Evolutionary conservation across 2,113 vertebrate genomes (phyloP).

Genomic region (Antigone vipio): DNA sequence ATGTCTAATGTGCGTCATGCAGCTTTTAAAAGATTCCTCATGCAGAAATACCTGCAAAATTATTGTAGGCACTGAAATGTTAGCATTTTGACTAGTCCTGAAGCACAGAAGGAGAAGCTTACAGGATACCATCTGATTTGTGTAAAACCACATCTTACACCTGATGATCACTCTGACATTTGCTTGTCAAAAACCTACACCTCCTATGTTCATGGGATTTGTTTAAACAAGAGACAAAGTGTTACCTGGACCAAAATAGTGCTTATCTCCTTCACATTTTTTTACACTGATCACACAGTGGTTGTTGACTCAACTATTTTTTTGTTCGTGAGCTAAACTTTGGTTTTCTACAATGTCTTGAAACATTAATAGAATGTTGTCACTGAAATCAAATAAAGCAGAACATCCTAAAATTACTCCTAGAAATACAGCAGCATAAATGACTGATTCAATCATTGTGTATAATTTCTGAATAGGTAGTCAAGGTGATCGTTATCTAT

Average conservation of each 20-base stretch:
- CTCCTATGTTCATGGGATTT: not conserved
- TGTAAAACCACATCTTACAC: not conserved
- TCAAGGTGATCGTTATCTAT: not conserved
- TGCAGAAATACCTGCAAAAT: not conserved
- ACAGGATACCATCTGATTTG: not conserved
- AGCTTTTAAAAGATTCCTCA: not conserved
- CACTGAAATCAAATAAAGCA: not conserved
- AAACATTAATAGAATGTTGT: not conserved
- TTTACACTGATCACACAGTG: not conserved
- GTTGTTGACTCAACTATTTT: not conserved
- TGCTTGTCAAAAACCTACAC: not conserved
- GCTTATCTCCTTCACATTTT: not conserved
- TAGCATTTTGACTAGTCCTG: not conserved
- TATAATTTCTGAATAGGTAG: not conserved
- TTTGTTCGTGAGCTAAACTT: not conserved
- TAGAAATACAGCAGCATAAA: not conserved
- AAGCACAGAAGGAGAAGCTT: not conserved
- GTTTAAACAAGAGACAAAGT: not conserved
- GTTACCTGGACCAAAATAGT: not conserved
- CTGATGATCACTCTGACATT: not conserved
- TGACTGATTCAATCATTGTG: not conserved
- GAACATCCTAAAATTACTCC: not conserved
- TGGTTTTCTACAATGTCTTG: not conserved
- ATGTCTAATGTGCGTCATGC: not conserved
- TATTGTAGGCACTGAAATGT: not conserved